A percentile compares a stretch with the other conserved stretches of the same genome.
Evolutionary conservation across 2,113 vertebrate species (phyloP).

Genomic region (mouse (Mus musculus)): DNA sequence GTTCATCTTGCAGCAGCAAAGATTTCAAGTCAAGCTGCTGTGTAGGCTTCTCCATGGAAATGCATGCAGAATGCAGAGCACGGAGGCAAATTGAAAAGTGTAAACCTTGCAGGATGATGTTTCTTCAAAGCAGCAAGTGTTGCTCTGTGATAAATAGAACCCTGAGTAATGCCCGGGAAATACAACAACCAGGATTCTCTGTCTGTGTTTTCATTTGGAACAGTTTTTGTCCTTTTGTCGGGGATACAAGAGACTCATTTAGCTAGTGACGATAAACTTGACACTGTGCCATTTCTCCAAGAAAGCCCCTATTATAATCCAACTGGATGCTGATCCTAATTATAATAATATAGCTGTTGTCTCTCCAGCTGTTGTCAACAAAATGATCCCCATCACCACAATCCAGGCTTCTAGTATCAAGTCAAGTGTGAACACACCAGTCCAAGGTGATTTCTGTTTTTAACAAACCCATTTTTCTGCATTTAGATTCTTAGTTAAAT

Average conservation of each 20-base stretch:
- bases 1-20: slow-evolving; percentile 72
- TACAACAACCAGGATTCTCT: slow-evolving; percentile 80
- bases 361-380: slow-evolving; percentile 83
- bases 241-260: slow-evolving; percentile 87
- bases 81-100: slow-evolving; percentile 71
- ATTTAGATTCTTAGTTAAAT: slow-evolving; percentile 67
- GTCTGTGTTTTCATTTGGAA: slow-evolving; percentile 83
- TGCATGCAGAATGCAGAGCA: slow-evolving; percentile 72
- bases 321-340: slow-evolving; percentile 85
- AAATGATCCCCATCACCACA: slow-evolving; percentile 75
- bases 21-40: slow-evolving; percentile 63
- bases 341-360: slow-evolving; percentile 85
- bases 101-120: slow-evolving; percentile 75
- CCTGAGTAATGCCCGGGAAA: slow-evolving; percentile 78
- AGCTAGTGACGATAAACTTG: slow-evolving; percentile 85
- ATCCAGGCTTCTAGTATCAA: slow-evolving; percentile 64
- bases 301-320: slow-evolving; percentile 85
- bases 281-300: slow-evolving; percentile 85
- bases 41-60: slow-evolving; percentile 70
- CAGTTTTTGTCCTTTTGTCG: slow-evolving; percentile 83
- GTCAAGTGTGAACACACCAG: slow-evolving; percentile 57
- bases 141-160: slow-evolving; percentile 80
- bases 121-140: slow-evolving; percentile 79
- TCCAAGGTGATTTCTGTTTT: slow-evolving; percentile 68
- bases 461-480: slow-evolving; percentile 56